phyloP scores from a whole-genome alignment of 2,888 invertebrate genomes.

The Lepidocyrtoides sp. region DNA sequence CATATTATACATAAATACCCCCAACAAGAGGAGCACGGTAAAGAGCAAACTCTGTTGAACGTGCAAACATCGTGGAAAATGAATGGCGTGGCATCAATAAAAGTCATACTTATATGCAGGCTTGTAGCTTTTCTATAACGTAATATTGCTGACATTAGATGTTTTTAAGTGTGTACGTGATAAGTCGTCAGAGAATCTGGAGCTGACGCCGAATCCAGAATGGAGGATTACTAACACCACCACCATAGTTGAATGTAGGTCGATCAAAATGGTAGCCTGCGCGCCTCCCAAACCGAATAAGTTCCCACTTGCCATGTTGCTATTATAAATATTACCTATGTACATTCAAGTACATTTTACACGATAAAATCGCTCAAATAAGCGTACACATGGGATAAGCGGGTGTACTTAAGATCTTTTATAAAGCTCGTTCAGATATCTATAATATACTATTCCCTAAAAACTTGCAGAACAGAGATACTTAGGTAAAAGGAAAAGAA shows the following conservation, averaged over 20 bases:
- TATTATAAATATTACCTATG: no score
- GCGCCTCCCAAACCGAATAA: neutral
- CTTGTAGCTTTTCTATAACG: neutral
- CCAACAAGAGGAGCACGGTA: neutral
- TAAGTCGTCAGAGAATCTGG: constrained; percentile 40
- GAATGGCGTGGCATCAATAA: neutral
- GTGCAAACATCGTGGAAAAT: neutral
- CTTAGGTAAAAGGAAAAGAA: neutral
- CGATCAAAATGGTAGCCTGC: constrained; percentile 17
- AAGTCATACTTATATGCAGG: neutral
- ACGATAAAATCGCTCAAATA: neutral
- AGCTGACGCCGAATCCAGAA: constrained; percentile 37
- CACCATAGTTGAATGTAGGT: constrained; percentile 18
- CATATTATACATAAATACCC: no score
- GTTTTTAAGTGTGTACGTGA: constrained; percentile 24
- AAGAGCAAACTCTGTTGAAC: neutral
- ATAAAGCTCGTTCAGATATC: no score
- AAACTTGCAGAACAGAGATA: no score
- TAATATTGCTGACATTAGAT: neutral
- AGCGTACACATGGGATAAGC: no score
- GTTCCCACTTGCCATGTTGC: constrained; percentile 5
- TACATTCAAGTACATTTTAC: neutral
- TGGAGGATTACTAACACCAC: neutral
- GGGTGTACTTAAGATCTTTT: no score
- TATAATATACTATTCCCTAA: no score